A percentile compares a stretch with the other conserved stretches of the same genome.
Conservation (phyloP, 2,888 invertebrate species). For the Galeopsomyia nigrocyanea region DNA sequence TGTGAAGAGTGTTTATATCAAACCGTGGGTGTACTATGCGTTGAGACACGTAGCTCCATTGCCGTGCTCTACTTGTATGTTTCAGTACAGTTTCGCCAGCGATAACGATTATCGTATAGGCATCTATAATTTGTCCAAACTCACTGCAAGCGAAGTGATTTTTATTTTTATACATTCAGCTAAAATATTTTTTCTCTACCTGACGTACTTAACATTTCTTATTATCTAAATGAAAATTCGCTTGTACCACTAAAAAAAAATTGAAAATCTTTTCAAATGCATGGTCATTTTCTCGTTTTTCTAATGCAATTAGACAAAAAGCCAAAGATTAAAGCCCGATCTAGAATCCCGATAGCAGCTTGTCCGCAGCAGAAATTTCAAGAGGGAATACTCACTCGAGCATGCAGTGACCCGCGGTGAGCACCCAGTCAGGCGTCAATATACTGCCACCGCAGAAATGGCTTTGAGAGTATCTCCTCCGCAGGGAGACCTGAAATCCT, state of each 20-base stretch:
- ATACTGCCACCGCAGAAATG: conserved; percentile 62
- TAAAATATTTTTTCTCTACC: too few relatives aligned
- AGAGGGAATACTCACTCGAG: conserved; percentile 47
- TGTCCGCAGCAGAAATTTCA: too few relatives aligned
- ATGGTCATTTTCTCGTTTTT: neutral
- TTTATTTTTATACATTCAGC: neutral
- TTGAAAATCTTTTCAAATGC: neutral
- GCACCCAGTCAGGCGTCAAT: conserved; percentile 51
- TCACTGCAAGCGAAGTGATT: conserved; percentile 6
- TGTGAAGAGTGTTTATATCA: conserved; percentile 46
- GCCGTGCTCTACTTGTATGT: conserved; percentile 37
- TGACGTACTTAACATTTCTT: too few relatives aligned
- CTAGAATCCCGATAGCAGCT: too few relatives aligned
- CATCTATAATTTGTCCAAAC: conserved; percentile 33
- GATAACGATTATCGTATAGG: conserved; percentile 52
- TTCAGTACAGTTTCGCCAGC: conserved; percentile 55
- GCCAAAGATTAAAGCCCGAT: too few relatives aligned
- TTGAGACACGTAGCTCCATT: conserved; percentile 49
- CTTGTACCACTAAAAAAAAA: too few relatives aligned
- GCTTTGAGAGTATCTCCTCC: conserved; percentile 47
- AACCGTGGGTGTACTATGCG: conserved; percentile 53
- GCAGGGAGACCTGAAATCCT: conserved; percentile 57
- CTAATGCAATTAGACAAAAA: too few relatives aligned
- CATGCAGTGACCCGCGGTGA: conserved; percentile 62
- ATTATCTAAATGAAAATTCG: too few relatives aligned